A percentile compares a stretch with the other conserved stretches of the same genome.
Conservation (phyloP, 1,140 invertebrate species). For the Bombyx mandarina region DNA sequence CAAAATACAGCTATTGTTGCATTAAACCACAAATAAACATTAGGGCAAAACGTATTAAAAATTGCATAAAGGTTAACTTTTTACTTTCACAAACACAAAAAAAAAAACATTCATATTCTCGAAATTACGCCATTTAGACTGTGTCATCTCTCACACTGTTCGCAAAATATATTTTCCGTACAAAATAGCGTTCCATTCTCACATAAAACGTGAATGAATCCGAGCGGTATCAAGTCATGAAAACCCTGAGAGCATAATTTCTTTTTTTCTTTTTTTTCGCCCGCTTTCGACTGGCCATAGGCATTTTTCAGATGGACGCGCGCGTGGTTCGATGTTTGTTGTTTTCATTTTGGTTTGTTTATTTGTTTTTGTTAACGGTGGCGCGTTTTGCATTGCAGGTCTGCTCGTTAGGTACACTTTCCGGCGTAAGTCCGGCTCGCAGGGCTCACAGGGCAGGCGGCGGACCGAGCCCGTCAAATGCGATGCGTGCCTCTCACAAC, state of each 20-base stretch:
- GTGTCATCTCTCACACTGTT: conserved; percentile 21
- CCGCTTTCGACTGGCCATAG: conserved; percentile 56
- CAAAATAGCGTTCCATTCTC: conserved; percentile 30
- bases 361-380: conserved; percentile 65
- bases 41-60: too few species aligned
- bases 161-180: conserved; percentile 25
- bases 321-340: conserved; percentile 37
- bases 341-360: conserved; percentile 43
- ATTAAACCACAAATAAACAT: neutral
- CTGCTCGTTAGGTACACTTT: conserved; percentile 73
- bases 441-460: conserved; percentile 66
- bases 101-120: conserved; percentile 20
- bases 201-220: conserved; percentile 46
- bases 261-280: conserved; percentile 37
- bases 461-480: conserved; percentile 64
- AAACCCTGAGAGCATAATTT: conserved; percentile 36
- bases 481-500: conserved; percentile 70
- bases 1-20: conserved; percentile 6
- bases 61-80: conserved; percentile 18
- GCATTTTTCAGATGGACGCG: conserved; percentile 65
- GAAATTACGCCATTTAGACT: conserved; percentile 18
- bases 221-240: conserved; percentile 43
- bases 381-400: conserved; percentile 70
- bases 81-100: conserved; percentile 50
- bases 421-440: conserved; percentile 70